Percentiles rank a stretch among this genome's conserved stretches.
Conservation (phyloP, 2,797 vertebrate genomes). For the Onychomys leucogaster region DNA sequence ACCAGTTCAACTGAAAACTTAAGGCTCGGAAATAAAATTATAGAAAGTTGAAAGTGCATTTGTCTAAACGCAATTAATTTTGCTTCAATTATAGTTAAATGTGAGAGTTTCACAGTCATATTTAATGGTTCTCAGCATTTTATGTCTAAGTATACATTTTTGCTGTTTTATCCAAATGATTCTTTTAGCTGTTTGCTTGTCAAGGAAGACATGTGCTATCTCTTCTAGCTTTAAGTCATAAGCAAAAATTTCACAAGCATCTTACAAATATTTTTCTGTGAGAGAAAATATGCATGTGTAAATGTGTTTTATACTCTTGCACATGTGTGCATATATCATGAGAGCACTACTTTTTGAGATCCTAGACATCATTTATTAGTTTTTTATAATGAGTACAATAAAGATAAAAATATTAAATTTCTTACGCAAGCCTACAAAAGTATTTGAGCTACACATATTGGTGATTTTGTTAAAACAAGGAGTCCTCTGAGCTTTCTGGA, state of each 20-base stretch:
- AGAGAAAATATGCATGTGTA: not conserved
- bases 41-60: slow-evolving; percentile 4
- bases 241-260: slow-evolving; percentile 48
- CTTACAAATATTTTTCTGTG: not conserved
- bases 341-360: not conserved
- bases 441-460: not conserved
- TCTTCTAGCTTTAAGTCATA: slow-evolving; percentile 5
- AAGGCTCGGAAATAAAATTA: slow-evolving; percentile 57
- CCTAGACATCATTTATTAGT: not conserved
- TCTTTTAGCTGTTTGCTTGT: not conserved
- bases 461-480: not conserved
- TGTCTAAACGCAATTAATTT: slow-evolving; percentile 45
- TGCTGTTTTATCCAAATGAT: slow-evolving; percentile 13
- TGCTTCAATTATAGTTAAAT: slow-evolving; percentile 51
- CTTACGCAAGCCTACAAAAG: not conserved
- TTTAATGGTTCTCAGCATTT: slow-evolving; percentile 9
- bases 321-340: not conserved
- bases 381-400: not conserved
- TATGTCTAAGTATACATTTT: not conserved
- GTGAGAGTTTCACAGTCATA: not conserved
- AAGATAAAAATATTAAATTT: not conserved
- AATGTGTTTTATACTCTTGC: not conserved
- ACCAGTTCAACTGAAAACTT: slow-evolving; percentile 46
- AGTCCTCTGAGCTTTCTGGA: not conserved
- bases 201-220: not conserved